Conservation (phyloP, 2,888 invertebrate species). For the Nephrocerus scutellatus region DNA sequence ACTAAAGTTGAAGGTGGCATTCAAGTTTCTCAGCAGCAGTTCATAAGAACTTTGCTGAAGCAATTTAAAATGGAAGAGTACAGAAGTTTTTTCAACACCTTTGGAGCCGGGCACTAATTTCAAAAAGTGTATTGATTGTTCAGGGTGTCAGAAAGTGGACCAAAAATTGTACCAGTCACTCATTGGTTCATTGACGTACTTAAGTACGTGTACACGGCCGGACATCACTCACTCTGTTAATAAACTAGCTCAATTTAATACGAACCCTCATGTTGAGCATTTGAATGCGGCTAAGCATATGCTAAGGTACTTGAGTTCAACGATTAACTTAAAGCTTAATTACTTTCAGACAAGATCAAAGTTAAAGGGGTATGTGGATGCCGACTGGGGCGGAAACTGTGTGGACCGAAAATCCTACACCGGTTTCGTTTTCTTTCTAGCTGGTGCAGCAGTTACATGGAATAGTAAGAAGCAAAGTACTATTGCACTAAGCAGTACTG, state of each 20-base stretch:
- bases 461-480: conserved; percentile 6
- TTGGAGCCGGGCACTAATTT: conserved; percentile 9
- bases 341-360: conserved; percentile 6
- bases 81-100: background rate
- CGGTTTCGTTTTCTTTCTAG: conserved; percentile 14
- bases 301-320: conserved; percentile 5
- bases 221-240: conserved; percentile 10
- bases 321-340: conserved; percentile 4
- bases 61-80: conserved; percentile 4
- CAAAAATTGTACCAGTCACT: conserved; percentile 9
- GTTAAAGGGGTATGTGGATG: too few species aligned
- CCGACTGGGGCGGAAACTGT: conserved; percentile 7
- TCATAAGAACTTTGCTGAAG: conserved; percentile 5
- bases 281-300: conserved; percentile 10
- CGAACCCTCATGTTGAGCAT: conserved; percentile 9
- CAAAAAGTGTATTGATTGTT: conserved; percentile 6
- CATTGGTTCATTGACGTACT: conserved; percentile 6
- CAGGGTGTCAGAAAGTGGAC: conserved; percentile 1
- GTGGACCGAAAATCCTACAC: conserved; percentile 15
- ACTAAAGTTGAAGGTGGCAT: conserved; percentile 3
- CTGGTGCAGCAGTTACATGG: conserved; percentile 9
- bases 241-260: conserved; percentile 9
- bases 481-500: conserved; percentile 8
- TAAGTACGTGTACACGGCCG: conserved; percentile 5
- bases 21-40: conserved; percentile 8